phyloP scores from a whole-genome alignment of 2,797 vertebrate species.

The Vespertilio murinus region DNA sequence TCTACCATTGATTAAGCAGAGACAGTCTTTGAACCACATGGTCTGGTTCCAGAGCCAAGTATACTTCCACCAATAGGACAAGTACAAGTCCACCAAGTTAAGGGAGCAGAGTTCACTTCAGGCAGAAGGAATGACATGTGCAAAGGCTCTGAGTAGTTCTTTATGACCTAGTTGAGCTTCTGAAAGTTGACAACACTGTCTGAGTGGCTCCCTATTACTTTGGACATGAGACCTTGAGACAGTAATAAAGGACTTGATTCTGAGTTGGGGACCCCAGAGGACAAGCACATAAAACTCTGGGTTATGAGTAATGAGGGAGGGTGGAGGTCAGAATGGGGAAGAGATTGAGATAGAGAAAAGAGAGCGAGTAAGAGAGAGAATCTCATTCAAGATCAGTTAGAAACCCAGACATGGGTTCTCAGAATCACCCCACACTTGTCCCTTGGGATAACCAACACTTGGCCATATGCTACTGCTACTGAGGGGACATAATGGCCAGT shows the following conservation, averaged over 20 bases:
- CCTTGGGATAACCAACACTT: background rate
- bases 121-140: background rate
- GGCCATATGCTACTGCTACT: background rate
- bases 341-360: background rate
- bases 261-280: background rate
- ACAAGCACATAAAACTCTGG: background rate
- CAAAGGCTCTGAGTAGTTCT: background rate
- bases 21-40: background rate
- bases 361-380: background rate
- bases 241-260: background rate
- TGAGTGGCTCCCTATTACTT: background rate
- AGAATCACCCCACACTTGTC: background rate
- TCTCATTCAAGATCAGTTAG: background rate
- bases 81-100: no score
- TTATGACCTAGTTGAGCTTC: background rate
- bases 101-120: background rate
- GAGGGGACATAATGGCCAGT: background rate
- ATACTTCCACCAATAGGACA: background rate
- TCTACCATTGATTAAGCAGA: background rate
- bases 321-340: background rate
- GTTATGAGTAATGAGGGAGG: background rate
- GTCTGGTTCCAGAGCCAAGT: background rate
- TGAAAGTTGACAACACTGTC: background rate
- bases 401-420: background rate
- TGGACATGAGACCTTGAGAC: background rate